phyloP scores from a whole-genome alignment of 2,888 invertebrate species.

The Eristalis pertinax region DNA sequence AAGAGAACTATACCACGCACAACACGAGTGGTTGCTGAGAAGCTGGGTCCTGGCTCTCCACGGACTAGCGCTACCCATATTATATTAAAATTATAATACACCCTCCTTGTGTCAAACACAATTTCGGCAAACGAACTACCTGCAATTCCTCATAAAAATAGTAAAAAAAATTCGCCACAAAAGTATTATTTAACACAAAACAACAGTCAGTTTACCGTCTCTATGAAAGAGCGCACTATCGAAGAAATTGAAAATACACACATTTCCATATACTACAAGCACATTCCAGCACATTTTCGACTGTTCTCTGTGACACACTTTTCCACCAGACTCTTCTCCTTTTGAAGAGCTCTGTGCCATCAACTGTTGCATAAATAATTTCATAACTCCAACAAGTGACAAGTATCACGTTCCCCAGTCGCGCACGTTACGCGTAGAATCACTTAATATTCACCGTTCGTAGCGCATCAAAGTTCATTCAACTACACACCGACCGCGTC shows the following conservation, averaged over 20 bases:
- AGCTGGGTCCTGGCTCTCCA: no score
- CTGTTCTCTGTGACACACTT: background rate
- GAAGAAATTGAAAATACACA: background rate
- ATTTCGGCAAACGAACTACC: no score
- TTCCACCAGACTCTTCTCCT: background rate
- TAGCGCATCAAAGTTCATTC: constrained; percentile 46
- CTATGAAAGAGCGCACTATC: no score
- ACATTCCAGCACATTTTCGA: background rate
- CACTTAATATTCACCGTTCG: constrained; percentile 32
- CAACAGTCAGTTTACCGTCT: no score
- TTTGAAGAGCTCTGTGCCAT: background rate
- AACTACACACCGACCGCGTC: constrained; percentile 19
- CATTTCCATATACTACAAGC: background rate
- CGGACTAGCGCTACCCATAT: no score
- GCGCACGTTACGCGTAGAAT: constrained; percentile 37
- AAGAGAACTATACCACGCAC: no score
- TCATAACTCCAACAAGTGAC: constrained; percentile 46
- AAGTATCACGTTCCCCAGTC: constrained; percentile 6
- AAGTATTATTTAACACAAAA: no score
- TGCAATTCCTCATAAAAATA: no score
- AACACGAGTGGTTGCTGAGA: no score
- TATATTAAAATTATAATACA: no score
- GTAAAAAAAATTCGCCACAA: no score
- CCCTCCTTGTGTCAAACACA: no score
- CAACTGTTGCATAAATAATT: constrained; percentile 58